Evolutionary conservation across 2,888 invertebrate species (phyloP).

Genomic region (Eledone cirrhosa): DNA sequence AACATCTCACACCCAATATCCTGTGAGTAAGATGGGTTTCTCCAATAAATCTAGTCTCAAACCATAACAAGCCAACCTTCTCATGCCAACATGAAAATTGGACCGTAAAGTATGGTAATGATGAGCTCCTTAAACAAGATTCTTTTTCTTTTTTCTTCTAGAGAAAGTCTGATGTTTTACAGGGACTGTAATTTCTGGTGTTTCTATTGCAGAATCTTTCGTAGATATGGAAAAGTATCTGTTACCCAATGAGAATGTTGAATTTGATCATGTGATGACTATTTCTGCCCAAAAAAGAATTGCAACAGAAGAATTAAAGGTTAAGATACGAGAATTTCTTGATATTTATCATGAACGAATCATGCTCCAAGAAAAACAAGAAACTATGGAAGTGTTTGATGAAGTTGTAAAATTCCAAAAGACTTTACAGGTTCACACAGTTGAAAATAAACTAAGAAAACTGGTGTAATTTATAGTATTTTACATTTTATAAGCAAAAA

Average conservation of each 20-base stretch:
- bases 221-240: constrained; percentile 74
- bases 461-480: background rate
- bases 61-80: no score
- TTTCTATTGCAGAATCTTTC: constrained; percentile 46
- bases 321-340: constrained; percentile 49
- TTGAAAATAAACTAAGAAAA: background rate
- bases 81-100: no score
- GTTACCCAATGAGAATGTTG: constrained; percentile 75
- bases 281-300: constrained; percentile 68
- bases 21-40: no score
- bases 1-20: no score
- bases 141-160: no score
- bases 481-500: no score
- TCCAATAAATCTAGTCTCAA: no score
- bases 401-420: background rate
- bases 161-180: background rate
- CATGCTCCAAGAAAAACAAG: constrained; percentile 31
- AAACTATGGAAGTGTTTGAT: constrained; percentile 9
- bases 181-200: background rate
- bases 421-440: background rate
- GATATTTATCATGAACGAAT: constrained; percentile 54
- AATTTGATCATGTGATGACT: constrained; percentile 80
- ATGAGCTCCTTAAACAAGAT: no score
- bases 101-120: no score
- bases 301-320: constrained; percentile 47